A percentile compares a stretch with the other conserved stretches of the same genome.
These are phyloP conservation scores for Melanerpes formicivorus DNA, from an alignment of 2,113 vertebrate species.

Conservation along the genomic window DNA sequence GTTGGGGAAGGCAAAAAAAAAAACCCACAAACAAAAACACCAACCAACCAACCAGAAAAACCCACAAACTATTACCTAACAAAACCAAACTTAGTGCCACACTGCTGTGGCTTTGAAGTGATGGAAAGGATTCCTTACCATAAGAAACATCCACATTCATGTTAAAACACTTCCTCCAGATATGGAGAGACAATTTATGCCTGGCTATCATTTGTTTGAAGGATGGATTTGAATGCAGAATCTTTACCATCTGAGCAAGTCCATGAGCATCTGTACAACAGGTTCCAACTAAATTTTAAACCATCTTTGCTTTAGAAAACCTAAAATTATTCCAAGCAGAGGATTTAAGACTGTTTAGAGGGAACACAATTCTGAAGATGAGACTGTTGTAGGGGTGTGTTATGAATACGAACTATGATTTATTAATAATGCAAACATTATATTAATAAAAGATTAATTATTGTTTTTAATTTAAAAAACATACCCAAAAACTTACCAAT, in stretches of 20 bases:
- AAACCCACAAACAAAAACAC: too few relatives aligned
- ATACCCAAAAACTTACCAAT: too few relatives aligned
- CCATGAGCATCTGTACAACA: background rate
- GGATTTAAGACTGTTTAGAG: background rate
- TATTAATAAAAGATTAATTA: too few relatives aligned
- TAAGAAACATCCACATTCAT: background rate
- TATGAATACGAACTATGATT: too few relatives aligned
- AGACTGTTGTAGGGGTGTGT: background rate
- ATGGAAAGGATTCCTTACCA: background rate
- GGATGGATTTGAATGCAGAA: background rate
- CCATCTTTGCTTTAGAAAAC: background rate
- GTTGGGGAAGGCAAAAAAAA: too few relatives aligned
- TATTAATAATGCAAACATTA: too few relatives aligned
- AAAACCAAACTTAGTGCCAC: too few relatives aligned
- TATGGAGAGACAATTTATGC: fast-evolving
- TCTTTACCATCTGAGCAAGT: background rate
- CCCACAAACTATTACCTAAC: too few relatives aligned
- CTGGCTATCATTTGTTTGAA: background rate
- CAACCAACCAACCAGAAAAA: too few relatives aligned
- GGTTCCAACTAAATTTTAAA: background rate
- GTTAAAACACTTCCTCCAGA: background rate
- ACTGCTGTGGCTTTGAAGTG: background rate
- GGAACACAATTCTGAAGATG: background rate
- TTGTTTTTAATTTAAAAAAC: background rate
- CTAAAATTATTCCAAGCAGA: background rate